Evolutionary conservation across 30 jellyfish, hydroid and myxozoan species (phyloP).

Genomic region (Turritopsis dohrnii): DNA sequence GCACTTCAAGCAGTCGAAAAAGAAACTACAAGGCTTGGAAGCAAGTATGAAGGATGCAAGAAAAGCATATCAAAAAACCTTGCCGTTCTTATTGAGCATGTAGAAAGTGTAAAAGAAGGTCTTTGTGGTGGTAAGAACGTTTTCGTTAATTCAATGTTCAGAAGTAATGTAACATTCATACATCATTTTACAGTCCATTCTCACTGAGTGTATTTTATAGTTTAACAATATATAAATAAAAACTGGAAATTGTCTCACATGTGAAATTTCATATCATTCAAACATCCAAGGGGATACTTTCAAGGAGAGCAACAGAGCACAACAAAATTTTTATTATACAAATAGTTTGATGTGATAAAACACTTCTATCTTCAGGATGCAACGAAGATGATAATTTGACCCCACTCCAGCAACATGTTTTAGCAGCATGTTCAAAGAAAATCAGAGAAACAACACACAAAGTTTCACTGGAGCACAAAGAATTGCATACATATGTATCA

Average conservation of each 20-base stretch:
- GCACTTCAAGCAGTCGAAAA: slow-evolving; percentile 82
- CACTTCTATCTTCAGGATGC: not conserved
- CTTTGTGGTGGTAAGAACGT: slow-evolving; percentile 53
- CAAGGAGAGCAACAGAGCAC: no score
- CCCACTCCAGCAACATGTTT: slow-evolving; percentile 76
- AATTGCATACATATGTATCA: slow-evolving; percentile 83
- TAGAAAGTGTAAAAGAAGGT: slow-evolving; percentile 45
- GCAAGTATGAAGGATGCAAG: slow-evolving; percentile 40
- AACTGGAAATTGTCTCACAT: not conserved
- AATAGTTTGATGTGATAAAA: not conserved
- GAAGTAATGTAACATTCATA: not conserved
- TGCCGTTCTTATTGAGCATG: slow-evolving; percentile 62
- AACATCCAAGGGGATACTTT: no score
- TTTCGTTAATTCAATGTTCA: not conserved
- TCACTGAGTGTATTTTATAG: no score
- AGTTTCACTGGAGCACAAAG: slow-evolving; percentile 87
- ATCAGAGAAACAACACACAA: slow-evolving; percentile 69
- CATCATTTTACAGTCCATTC: not conserved
- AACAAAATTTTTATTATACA: no score
- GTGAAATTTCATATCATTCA: no score
- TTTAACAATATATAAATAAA: no score
- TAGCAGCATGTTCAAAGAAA: slow-evolving; percentile 76
- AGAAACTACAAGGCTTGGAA: slow-evolving; percentile 56
- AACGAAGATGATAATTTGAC: slow-evolving; percentile 36
- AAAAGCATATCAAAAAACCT: slow-evolving; percentile 37